Conservation (phyloP, 2,113 vertebrate species). For the Pyrgilauda ruficollis region DNA sequence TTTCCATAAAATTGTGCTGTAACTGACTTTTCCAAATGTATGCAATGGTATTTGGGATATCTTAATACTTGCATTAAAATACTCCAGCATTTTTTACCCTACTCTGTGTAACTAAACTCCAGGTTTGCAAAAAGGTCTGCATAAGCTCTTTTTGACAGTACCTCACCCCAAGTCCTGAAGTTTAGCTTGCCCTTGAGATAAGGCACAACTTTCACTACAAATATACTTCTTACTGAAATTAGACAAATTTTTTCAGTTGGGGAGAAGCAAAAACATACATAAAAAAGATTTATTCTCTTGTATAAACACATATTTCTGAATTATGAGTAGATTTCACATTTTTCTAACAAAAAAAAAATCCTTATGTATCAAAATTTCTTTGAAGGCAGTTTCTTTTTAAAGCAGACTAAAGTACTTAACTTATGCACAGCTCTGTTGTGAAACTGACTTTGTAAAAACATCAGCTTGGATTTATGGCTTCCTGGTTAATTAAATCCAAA, state of each 20-base stretch:
- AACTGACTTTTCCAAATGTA: background rate
- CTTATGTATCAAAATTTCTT: background rate
- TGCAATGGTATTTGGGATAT: background rate
- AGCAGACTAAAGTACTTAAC: background rate
- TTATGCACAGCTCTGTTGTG: background rate
- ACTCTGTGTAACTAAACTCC: background rate
- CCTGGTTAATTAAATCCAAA: background rate
- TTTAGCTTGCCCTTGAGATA: background rate
- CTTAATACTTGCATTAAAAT: background rate
- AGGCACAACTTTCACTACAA: background rate
- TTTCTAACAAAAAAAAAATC: background rate
- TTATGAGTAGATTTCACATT: background rate
- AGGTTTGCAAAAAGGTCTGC: background rate
- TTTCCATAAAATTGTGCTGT: background rate
- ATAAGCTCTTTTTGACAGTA: background rate
- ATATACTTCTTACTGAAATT: background rate
- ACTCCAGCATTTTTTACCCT: background rate
- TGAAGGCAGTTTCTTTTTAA: background rate
- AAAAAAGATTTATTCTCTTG: background rate
- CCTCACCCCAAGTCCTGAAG: background rate
- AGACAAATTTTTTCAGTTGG: background rate
- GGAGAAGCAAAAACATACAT: background rate
- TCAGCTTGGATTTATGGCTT: background rate
- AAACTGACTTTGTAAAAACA: background rate
- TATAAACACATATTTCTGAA: background rate